Conservation (phyloP, 1,140 invertebrate species). For the Drosophila mayri region DNA sequence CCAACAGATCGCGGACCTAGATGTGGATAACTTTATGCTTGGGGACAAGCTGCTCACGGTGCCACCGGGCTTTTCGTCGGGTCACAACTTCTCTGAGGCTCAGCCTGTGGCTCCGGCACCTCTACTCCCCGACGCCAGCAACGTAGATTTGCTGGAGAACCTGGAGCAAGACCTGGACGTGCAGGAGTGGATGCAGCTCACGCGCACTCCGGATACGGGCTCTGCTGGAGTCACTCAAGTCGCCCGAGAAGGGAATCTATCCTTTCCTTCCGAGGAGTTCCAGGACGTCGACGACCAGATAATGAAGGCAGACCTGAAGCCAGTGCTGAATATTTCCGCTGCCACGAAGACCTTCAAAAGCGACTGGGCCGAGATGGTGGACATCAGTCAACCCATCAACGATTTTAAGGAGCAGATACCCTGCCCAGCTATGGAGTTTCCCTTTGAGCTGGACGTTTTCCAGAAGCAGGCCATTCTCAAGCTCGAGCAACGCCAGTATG, state of each 20-base stretch:
- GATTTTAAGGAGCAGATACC: conserved; percentile 94
- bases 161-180: conserved; percentile 78
- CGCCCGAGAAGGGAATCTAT: not conserved
- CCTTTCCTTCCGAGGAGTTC: conserved; percentile 54
- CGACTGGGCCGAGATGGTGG: conserved; percentile 95
- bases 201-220: conserved; percentile 33
- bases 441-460: conserved; percentile 98
- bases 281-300: conserved; percentile 79
- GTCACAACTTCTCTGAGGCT: conserved; percentile 85
- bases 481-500: conserved; percentile 96
- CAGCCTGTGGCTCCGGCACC: conserved; percentile 1
- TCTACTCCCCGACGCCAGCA: conserved; percentile 6
- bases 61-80: conserved; percentile 88
- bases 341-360: conserved; percentile 84
- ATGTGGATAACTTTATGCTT: conserved; percentile 85
- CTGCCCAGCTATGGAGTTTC: conserved; percentile 93
- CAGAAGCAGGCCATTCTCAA: conserved; percentile 98
- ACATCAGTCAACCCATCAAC: conserved; percentile 91
- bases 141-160: conserved; percentile 72
- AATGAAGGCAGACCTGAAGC: conserved; percentile 82
- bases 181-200: conserved; percentile 74
- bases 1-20: conserved; percentile 66
- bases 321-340: conserved; percentile 86
- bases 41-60: conserved; percentile 87
- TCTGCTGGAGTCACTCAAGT: not conserved